Evolutionary conservation across 2,797 vertebrate species (phyloP), one percentile per base, ranked within the genome.

Genomic region (Schizopygopsis malacanthus): DNA sequence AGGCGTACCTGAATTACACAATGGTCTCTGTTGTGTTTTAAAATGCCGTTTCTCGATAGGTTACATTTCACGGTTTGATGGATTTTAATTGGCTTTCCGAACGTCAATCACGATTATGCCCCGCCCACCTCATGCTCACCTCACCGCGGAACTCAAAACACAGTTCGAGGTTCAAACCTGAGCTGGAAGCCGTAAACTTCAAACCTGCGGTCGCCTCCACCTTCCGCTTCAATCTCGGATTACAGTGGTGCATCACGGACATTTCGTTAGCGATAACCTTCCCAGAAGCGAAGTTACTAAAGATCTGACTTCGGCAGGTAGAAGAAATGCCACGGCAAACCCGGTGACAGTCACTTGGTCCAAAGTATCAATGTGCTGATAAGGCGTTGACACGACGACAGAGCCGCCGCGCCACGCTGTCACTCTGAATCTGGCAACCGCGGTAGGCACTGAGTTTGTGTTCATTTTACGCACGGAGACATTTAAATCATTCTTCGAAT

Each of bases 61-160:
- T 56, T 43, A 45, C n/a, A 20, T 18, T 18, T 47, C 28, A 63
- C 50, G n/a, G 41, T n/a, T 16, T 0, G 3, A 8, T 47, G 50
- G 9, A 72, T 18, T 28, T 79, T 50, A 56, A 85, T 80, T 85
- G 78, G 84, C 41, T 85, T 25, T 2, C 22, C 41, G 39, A 39
- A 81, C 56, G 69, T 65, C 84, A 73, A 47, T 85, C 70, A 65
- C 6, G 1, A 1, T 4, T 45, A 39, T 28, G 28, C 22, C 33
- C 77, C 84, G 33, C 84, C 84, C 16, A 67, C 15, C 9, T 28
- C 7, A 2, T 20, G 4, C 78, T 85, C 69, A 52, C 69, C 78
- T 85, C 83, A 85, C 84, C 43, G 77, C 71, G 85, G 79, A 80
- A 72, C 77, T 80, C 78, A 81, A 80, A 85, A 65, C 25, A 71